phyloP scores from a whole-genome alignment of 2,113 vertebrate species.

The Silurus asotus region DNA sequence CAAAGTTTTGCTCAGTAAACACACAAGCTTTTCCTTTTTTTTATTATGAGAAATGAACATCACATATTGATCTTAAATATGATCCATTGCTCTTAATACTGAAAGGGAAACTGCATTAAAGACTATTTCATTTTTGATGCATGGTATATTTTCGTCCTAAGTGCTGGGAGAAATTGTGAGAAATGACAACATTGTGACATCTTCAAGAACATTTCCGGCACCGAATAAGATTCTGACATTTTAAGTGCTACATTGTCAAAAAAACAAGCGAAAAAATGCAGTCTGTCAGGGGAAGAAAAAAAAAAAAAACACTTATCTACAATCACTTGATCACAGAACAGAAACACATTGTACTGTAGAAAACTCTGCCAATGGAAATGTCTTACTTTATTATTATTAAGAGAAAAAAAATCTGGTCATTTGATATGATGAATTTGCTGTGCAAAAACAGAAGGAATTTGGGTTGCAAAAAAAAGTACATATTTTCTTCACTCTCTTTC shows the following conservation, averaged over 20 bases:
- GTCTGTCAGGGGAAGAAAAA: neutral
- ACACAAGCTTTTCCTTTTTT: neutral
- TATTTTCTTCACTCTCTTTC: neutral
- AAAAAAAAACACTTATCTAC: conserved; percentile 11
- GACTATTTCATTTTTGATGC: neutral
- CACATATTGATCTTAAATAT: neutral
- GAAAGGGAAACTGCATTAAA: neutral
- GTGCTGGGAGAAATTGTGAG: conserved; percentile 7
- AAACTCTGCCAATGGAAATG: neutral
- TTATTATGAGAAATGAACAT: neutral
- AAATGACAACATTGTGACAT: conserved; percentile 22
- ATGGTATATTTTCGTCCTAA: neutral
- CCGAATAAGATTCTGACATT: conserved; percentile 26
- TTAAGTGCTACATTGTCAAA: conserved; percentile 37
- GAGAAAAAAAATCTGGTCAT: neutral
- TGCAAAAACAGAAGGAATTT: neutral
- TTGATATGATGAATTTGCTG: neutral
- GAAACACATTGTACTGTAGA: neutral
- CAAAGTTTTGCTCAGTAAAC: neutral
- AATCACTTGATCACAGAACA: neutral
- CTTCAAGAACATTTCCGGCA: neutral
- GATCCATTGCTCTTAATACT: neutral
- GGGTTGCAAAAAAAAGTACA: neutral
- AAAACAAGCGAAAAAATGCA: conserved; percentile 3
- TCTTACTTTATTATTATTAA: neutral